Evolutionary conservation across 2,113 vertebrate species (phyloP).

Genomic region (human): DNA sequence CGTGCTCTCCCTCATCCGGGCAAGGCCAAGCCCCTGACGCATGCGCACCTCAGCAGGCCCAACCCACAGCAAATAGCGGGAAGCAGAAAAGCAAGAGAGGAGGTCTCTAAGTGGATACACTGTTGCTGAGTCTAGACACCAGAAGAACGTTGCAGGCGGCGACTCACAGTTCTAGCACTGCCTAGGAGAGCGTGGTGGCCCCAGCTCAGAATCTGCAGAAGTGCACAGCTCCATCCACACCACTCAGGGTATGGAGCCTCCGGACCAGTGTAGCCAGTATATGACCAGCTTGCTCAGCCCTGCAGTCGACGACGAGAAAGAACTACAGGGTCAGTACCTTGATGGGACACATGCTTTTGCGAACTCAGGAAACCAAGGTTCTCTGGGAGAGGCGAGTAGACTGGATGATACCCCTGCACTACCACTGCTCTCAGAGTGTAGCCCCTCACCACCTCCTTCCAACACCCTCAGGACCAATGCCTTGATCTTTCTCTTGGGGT

Average conservation of each 20-base stretch:
- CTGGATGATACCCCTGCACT: fast-evolving
- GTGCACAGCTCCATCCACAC: not conserved
- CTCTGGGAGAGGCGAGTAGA: not conserved
- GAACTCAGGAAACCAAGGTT: not conserved
- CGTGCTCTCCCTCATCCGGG: too few relatives aligned
- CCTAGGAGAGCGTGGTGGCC: not conserved
- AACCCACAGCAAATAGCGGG: not conserved
- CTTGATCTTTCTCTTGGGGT: not conserved
- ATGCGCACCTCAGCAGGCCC: not conserved
- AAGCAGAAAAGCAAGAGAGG: not conserved
- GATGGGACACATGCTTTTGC: not conserved
- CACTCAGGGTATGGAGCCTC: not conserved
- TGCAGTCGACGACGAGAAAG: not conserved
- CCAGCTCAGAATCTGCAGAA: not conserved
- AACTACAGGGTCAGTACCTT: not conserved
- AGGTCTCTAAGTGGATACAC: not conserved
- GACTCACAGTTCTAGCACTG: not conserved
- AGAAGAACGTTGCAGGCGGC: not conserved
- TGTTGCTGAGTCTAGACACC: not conserved
- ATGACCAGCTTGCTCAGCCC: fast-evolving
- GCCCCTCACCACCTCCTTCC: not conserved
- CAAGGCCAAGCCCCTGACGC: not conserved
- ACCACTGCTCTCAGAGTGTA: too few relatives aligned
- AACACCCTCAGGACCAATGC: fast-evolving
- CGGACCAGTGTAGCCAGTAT: fast-evolving